These are phyloP conservation scores for Panopea generosa DNA, from an alignment of 2,888 invertebrate species.

Conservation along the genomic window DNA sequence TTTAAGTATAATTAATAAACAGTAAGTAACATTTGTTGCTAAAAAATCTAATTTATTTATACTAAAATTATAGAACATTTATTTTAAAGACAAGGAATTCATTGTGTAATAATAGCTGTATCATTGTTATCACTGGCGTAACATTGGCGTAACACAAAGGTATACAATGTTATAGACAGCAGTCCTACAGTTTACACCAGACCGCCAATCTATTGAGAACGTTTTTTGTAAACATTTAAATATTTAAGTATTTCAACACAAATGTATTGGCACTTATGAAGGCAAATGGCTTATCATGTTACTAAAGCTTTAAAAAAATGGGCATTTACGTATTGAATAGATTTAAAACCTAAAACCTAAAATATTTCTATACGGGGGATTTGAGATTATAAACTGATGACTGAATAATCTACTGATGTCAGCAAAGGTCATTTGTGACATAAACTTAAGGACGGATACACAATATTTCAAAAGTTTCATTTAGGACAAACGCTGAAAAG, in stretches of 20 bases:
- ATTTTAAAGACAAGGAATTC: no score
- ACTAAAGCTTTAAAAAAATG: background rate
- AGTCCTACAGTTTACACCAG: no score
- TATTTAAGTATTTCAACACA: background rate
- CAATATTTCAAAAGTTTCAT: no score
- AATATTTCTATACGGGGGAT: background rate
- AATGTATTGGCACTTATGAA: background rate
- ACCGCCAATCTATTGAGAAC: background rate
- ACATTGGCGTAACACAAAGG: no score
- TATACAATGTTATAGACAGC: no score
- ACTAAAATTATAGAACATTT: no score
- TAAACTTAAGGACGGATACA: background rate
- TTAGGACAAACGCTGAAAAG: no score
- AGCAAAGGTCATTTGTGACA: constrained; percentile 17
- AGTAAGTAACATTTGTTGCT: no score
- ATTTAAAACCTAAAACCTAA: background rate
- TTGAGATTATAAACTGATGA: constrained; percentile 10
- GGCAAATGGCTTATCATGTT: background rate
- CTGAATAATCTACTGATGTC: constrained; percentile 15
- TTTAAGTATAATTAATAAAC: no score
- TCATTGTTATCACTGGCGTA: no score
- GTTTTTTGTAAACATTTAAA: background rate
- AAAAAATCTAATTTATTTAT: no score
- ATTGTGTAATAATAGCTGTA: no score
- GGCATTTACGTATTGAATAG: background rate